A percentile compares a stretch with the other conserved stretches of the same genome.
phyloP scores from a whole-genome alignment of 2,113 vertebrate genomes.

The Carassius gibelio region DNA sequence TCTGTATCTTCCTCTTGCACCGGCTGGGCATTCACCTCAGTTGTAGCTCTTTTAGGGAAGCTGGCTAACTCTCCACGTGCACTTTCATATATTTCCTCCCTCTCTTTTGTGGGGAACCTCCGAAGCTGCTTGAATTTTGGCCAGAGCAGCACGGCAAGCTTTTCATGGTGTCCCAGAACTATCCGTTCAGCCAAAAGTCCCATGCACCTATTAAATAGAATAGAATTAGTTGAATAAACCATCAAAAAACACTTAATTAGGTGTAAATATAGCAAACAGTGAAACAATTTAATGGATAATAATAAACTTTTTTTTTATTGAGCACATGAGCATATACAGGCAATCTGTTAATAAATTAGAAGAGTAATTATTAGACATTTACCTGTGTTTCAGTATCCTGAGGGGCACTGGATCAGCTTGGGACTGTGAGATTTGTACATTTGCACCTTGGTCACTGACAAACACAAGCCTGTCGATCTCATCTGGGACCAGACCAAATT shows the following conservation, averaged over 20 bases:
- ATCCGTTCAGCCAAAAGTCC: background rate
- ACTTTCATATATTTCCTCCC: no score
- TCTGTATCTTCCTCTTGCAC: no score
- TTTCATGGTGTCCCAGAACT: no score
- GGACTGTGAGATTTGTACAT: background rate
- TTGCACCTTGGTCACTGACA: background rate
- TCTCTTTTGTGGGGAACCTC: no score
- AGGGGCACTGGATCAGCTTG: background rate
- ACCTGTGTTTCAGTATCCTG: constrained; percentile 1
- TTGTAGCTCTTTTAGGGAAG: no score
- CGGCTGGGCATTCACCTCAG: no score
- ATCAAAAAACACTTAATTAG: background rate
- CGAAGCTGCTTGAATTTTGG: no score
- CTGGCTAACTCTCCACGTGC: no score
- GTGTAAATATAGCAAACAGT: background rate
- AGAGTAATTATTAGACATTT: background rate
- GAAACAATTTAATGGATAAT: background rate
- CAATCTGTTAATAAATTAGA: background rate
- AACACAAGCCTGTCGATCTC: background rate
- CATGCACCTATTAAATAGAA: background rate
- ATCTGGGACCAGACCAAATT: background rate
- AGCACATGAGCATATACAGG: background rate
- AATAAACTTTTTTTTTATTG: background rate
- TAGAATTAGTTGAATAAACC: background rate
- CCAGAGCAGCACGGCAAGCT: no score